Base-by-base conservation (phyloP, 2,888 invertebrate species). In the Xylota segnis region DNA sequence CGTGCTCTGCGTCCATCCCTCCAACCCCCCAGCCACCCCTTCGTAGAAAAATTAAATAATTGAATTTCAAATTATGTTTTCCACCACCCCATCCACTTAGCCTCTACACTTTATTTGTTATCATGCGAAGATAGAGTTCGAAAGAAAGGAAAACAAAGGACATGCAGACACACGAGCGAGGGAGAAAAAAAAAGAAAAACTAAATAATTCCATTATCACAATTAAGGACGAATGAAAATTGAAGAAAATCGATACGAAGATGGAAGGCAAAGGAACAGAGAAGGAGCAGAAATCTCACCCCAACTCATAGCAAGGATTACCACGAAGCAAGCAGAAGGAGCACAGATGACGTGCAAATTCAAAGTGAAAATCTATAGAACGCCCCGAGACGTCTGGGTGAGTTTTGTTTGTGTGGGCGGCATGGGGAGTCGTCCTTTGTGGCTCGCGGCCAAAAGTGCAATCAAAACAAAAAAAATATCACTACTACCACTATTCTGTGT, bases 151-250 rank as follows among this genome's bases (percentile, higher is more conserved):
- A 71, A 61, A 61, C 50, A 77, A 68, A 61, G 70, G 32, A 52
- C 34, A 59, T 23, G 27, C 16, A 32, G 29, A 56, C 32, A 10
- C 37, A 9, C 23, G 16, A 0, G 10, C 10, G 37, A 52, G 52
- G 14, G 59, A 16, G 40, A 4, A 29, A n/a, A 23, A 23, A 23
- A 23, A 23, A 23, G 3, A 23, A 23, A 47, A 63, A 71, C 63
- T 45, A 61, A 70, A 71, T 71, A 63, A 78, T 71, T 78, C 66
- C 79, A 75, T 75, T 81, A 63, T 74, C 54, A 32, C 75, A 68
- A 75, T 81, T 61, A 81, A 75, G 81, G 54, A 45, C 52, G 54
- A 81, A 74, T 78, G 47, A 50, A 72, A 71, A 65, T 54, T 66
- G 45, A 81, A 81, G 23, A 75, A 66, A 68, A 81, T 81, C 81